A percentile compares a stretch with the other conserved stretches of the same genome.
phyloP scores from a whole-genome alignment of 2,113 vertebrate species.

The Patagioenas fasciata region DNA sequence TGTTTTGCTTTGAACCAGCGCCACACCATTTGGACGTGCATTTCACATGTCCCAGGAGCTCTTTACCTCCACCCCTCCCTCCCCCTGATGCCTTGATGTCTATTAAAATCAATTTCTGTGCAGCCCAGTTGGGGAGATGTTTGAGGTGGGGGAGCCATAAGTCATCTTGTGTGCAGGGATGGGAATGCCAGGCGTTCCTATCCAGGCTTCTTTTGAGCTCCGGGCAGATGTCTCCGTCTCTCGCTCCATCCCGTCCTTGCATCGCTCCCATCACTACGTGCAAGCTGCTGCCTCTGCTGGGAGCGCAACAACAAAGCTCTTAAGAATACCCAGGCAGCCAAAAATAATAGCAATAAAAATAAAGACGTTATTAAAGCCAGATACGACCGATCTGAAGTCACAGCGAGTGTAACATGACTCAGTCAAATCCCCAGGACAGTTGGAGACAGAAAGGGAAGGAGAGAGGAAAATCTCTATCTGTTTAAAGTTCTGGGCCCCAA shows the following conservation, averaged over 20 bases:
- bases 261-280: neutral
- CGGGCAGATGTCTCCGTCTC: neutral
- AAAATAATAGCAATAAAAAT: constrained; percentile 73
- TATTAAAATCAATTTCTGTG: neutral
- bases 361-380: constrained; percentile 77
- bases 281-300: constrained; percentile 31
- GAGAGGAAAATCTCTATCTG: constrained; percentile 67
- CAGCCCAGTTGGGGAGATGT: neutral
- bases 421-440: constrained; percentile 69
- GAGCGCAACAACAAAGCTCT: constrained; percentile 42
- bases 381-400: constrained; percentile 75
- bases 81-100: neutral
- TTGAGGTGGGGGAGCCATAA: neutral
- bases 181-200: neutral
- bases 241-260: neutral
- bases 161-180: neutral
- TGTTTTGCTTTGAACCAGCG: constrained; percentile 18
- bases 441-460: constrained; percentile 65
- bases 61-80: neutral
- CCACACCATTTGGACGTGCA: neutral
- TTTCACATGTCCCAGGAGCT: neutral
- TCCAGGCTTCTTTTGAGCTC: neutral
- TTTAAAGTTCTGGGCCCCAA: constrained; percentile 72
- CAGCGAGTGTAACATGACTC: constrained; percentile 71
- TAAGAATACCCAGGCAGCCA: constrained; percentile 49